Percentiles rank a stretch among this genome's conserved stretches.
phyloP scores from a whole-genome alignment of 2,113 vertebrate genomes.

The Vicugna pacos region DNA sequence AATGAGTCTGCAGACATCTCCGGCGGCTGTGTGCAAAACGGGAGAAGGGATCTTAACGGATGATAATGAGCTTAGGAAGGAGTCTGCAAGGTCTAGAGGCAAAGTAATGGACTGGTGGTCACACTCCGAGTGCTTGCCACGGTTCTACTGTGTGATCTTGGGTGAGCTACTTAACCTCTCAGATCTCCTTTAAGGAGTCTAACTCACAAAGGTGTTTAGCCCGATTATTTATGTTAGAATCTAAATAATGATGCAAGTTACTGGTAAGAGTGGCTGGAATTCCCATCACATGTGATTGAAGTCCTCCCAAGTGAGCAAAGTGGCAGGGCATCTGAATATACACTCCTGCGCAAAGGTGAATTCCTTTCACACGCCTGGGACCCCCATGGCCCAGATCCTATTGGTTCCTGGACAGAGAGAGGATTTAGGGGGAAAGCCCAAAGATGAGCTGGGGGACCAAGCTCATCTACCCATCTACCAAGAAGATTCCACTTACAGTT shows the following conservation, averaged over 20 bases:
- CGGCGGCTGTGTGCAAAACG: background rate
- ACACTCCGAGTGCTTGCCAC: background rate
- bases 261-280: background rate
- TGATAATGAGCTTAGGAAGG: slow-evolving; percentile 37
- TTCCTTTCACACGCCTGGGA: background rate
- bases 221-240: background rate
- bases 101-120: background rate
- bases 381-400: background rate
- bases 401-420: background rate
- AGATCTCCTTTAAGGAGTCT: background rate
- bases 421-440: background rate
- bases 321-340: background rate
- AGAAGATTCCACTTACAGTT: background rate
- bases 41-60: slow-evolving; percentile 53
- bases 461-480: background rate
- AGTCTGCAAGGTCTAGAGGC: background rate
- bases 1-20: slow-evolving; percentile 14
- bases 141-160: background rate
- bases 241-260: background rate
- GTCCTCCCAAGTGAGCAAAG: background rate
- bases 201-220: background rate
- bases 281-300: background rate
- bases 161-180: background rate
- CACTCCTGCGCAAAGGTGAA: background rate
- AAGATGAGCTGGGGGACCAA: background rate